Evolutionary conservation across 2,888 invertebrate genomes (phyloP), one percentile per base, ranked within the genome.

Genomic region (Ennomos quercinarius): DNA sequence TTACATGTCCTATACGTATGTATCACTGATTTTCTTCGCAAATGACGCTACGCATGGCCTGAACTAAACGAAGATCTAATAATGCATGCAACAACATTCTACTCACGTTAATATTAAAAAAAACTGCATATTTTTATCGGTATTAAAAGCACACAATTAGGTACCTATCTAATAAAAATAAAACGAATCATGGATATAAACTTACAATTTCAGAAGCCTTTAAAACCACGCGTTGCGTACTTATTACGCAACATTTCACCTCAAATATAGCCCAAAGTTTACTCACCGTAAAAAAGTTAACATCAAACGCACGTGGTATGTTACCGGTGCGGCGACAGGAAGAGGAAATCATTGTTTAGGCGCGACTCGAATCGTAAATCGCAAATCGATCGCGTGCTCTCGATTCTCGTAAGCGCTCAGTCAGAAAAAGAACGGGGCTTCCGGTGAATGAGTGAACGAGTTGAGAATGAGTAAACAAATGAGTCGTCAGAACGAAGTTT

Each of bases 261-360:
- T 42, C 17, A 9, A 13, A 42, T 17, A 10, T 12, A 9, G 10
- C 45, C 13, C 27, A 27, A 54, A 48, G 37, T 55, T 48, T 42
- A 48, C 11, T 11, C 41, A 37, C 37, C 17, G 35, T 37, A 44
- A 49, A 39, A 59, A 64, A 62, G 55, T 58, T 57, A 62, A 63
- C 54, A 58, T 62, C 59, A 60, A 68, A 63, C 80, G 83, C 86
- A 86, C 87, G 84, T 84, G 82, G 76, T 38, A 48, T 67, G 63
- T 74, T 61, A 70, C 63, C 65, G 59, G 62, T 74, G 72, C 65
- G 59, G 62, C 74, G 72, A 76, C 81, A 80, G 91, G 91, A 91
- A 91, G 84, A 89, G 91, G 91, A 91, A 87, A 81, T 74, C 80
- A 81, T 84, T 87, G 86, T 86, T 85, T 82, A 74, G 76, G 71